phyloP scores from a whole-genome alignment of 1,140 invertebrate species.

The Galleria mellonella region DNA sequence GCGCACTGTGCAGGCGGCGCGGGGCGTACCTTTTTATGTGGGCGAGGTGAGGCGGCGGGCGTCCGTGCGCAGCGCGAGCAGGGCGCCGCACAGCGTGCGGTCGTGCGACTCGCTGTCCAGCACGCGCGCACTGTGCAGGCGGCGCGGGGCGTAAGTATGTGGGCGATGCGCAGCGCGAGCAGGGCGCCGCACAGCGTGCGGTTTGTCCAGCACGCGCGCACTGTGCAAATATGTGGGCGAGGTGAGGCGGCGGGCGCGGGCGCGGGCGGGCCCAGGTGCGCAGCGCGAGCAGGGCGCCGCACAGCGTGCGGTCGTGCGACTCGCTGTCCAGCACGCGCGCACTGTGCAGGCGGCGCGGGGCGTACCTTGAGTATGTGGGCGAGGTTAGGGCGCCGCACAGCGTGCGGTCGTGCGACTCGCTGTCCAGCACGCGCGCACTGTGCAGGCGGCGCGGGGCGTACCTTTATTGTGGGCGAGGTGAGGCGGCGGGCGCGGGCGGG shows the following conservation, averaged over 20 bases:
- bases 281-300: slow-evolving; percentile 48
- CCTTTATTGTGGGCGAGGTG: slow-evolving; percentile 34
- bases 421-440: slow-evolving; percentile 82
- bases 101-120: slow-evolving; percentile 94
- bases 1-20: slow-evolving; percentile 70
- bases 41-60: neutral
- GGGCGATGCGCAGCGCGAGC: slow-evolving; percentile 82
- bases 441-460: no score
- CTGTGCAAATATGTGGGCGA: slow-evolving; percentile 55
- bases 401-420: slow-evolving; percentile 95
- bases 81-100: slow-evolving; percentile 74
- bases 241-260: slow-evolving; percentile 42
- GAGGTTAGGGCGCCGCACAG: slow-evolving; percentile 67
- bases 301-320: slow-evolving; percentile 93
- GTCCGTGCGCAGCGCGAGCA: neutral
- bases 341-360: no score
- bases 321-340: slow-evolving; percentile 87
- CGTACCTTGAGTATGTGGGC: slow-evolving; percentile 39
- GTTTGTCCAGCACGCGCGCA: no score
- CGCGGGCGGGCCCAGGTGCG: slow-evolving; percentile 76
- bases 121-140: slow-evolving; percentile 71
- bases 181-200: slow-evolving; percentile 75
- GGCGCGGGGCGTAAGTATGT: slow-evolving; percentile 75
- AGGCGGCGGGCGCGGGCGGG: neutral
- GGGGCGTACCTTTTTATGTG: slow-evolving; percentile 42